Evolutionary conservation across 2,888 invertebrate genomes (phyloP).

Genomic region (Drosophila hamatofila): DNA sequence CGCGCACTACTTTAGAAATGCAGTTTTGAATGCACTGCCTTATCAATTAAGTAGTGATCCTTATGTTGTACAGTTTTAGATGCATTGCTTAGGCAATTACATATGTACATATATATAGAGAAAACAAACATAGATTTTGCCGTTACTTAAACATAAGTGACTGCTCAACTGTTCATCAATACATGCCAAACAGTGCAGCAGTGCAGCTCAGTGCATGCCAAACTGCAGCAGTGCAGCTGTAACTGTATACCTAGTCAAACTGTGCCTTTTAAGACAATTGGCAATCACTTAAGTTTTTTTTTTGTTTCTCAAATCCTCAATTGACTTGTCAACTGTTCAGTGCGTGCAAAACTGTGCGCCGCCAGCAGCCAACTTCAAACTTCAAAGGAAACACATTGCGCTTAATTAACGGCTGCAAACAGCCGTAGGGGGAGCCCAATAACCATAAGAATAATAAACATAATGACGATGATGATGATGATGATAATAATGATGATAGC

Average conservation of each 20-base stretch:
- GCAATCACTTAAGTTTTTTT: not conserved
- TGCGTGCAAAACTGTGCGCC: not conserved
- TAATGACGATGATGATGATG: not conserved
- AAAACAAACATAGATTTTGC: too few species aligned
- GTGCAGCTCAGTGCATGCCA: not conserved
- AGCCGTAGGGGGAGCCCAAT: not conserved
- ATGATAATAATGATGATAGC: not conserved
- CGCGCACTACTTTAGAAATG: too few species aligned
- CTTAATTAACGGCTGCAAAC: constrained; percentile 6
- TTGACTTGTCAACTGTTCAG: not conserved
- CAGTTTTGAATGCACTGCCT: too few species aligned
- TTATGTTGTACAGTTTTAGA: too few species aligned
- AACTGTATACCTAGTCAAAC: not conserved
- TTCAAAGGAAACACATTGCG: constrained; percentile 2
- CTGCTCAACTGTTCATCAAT: too few species aligned
- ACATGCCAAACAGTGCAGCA: too few species aligned
- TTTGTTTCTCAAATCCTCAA: not conserved
- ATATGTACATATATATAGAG: too few species aligned
- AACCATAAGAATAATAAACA: not conserved
- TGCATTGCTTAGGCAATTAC: too few species aligned
- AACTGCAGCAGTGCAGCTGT: not conserved
- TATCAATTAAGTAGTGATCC: too few species aligned
- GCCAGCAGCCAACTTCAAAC: not conserved
- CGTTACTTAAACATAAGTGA: too few species aligned
- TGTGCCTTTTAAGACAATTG: not conserved